phyloP scores from a whole-genome alignment of 2,797 vertebrate genomes.

The Momotus momota region DNA sequence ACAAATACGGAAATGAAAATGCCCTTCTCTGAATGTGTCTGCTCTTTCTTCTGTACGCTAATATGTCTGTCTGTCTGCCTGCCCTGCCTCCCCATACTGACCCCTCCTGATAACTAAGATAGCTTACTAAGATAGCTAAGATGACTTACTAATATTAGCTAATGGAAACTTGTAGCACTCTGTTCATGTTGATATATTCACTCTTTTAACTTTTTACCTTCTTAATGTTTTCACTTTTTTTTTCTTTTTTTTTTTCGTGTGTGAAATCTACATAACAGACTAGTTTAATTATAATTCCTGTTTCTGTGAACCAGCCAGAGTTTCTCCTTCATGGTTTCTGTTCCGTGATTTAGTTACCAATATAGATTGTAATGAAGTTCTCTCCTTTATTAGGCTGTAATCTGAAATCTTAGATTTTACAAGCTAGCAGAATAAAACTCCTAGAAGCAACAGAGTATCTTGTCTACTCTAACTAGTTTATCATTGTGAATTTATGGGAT shows the following conservation, averaged over 20 bases:
- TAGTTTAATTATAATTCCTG: not conserved
- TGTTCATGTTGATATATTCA: not conserved
- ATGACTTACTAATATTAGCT: not conserved
- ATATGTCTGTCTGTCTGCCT: too few species aligned
- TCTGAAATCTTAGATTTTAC: constrained; percentile 44
- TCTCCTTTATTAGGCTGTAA: not conserved
- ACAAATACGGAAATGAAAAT: not conserved
- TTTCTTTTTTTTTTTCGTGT: not conserved
- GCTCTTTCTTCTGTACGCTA: not conserved
- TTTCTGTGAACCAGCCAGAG: not conserved
- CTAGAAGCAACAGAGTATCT: not conserved
- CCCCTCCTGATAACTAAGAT: too few species aligned
- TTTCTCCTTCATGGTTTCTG: not conserved
- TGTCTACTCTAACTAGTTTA: constrained; percentile 12
- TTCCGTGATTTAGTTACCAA: not conserved
- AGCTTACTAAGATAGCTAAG: too few species aligned
- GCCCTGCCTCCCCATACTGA: too few species aligned
- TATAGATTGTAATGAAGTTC: not conserved
- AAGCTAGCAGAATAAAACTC: not conserved
- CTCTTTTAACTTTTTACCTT: not conserved
- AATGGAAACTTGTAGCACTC: not conserved
- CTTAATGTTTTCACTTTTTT: not conserved
- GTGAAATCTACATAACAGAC: not conserved
- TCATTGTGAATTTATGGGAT: constrained; percentile 56
- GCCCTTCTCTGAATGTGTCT: not conserved